Base-by-base conservation (phyloP, 1,140 invertebrate species). In the Danaus melanippus region DNA sequence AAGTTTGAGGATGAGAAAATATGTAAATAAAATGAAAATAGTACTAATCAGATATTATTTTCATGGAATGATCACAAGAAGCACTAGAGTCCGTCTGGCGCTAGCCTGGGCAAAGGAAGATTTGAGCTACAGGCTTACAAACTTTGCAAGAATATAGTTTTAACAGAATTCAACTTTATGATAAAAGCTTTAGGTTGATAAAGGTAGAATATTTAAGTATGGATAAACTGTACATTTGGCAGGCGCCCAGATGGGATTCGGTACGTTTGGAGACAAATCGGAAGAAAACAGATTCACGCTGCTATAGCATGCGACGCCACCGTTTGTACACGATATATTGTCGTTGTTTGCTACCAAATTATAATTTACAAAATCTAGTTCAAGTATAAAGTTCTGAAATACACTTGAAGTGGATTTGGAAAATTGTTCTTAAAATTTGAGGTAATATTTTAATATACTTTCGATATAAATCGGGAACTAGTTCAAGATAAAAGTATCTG, bases 201-300 rank as follows among this genome's bases (percentile, higher is more conserved):
- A 54, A 39, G 49, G 42, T 9, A 9, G 67, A 41, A 74, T 47
- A 51, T 51, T 17, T 17, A 56, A 50, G 10, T 58, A 67, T 58
- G 76, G 64, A 57, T 50, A 67, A 60, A 58, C 69, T 71, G 71
- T 72, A 76, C 75, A 81, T 84, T 85, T 85, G 82, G 82, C 82
- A 75, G 62, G 47, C 63, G 51, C 76, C 82, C 82, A 83, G 75
- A 73, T 55, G 65, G 79, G 78, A 83, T 83, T 82, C 71, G 56
- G 68, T 71, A 67, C 72, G 71, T 79, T 75, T 64, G 68, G 73
- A 79, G 79, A 85, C 82, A 85, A 83, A 85, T 85, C 79, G 79
- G 63, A 66, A 76, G 77, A 85, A 78, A 82, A 83, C 82, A 82
- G 79, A 82, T 85, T 85, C 73, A 66, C 71, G 67, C 70, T 64